phyloP scores from a whole-genome alignment of 2,113 vertebrate genomes.

The Cacatua alba region DNA sequence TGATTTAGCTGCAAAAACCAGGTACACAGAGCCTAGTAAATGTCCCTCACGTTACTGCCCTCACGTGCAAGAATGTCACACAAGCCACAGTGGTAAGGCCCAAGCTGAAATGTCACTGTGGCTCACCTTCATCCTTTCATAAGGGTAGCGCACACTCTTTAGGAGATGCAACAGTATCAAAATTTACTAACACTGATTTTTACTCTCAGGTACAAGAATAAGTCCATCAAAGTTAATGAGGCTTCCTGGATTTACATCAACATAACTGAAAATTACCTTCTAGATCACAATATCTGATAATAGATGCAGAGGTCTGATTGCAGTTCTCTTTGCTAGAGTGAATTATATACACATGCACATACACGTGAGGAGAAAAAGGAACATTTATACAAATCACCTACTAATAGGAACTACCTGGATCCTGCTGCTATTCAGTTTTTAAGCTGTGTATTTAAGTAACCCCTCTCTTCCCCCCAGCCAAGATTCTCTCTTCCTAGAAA shows the following conservation, averaged over 20 bases:
- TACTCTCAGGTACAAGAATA: conserved; percentile 12
- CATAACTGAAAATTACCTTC: conserved; percentile 41
- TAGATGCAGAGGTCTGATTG: conserved; percentile 45
- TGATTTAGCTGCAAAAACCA: conserved; percentile 12
- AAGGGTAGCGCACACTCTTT: background rate
- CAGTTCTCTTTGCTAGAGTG: conserved; percentile 14
- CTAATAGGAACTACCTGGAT: conserved; percentile 8
- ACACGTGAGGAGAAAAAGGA: background rate
- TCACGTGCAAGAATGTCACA: background rate
- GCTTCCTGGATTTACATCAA: conserved; percentile 51
- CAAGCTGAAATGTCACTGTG: background rate
- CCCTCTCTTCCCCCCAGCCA: background rate
- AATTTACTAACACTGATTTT: background rate
- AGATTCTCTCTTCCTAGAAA: background rate
- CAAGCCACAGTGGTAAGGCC: background rate
- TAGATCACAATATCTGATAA: conserved; percentile 45
- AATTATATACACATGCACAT: conserved; percentile 11
- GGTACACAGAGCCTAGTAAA: background rate
- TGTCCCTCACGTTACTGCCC: background rate
- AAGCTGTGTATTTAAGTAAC: conserved; percentile 22
- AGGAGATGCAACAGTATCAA: background rate
- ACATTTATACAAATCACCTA: conserved; percentile 22
- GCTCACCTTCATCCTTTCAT: background rate
- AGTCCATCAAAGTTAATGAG: conserved; percentile 50
- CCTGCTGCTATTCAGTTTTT: conserved; percentile 53